Percentiles rank a stretch among this genome's conserved stretches.
Conservation (phyloP, 2,113 vertebrate genomes). For the Chlorodrepanis virens region DNA sequence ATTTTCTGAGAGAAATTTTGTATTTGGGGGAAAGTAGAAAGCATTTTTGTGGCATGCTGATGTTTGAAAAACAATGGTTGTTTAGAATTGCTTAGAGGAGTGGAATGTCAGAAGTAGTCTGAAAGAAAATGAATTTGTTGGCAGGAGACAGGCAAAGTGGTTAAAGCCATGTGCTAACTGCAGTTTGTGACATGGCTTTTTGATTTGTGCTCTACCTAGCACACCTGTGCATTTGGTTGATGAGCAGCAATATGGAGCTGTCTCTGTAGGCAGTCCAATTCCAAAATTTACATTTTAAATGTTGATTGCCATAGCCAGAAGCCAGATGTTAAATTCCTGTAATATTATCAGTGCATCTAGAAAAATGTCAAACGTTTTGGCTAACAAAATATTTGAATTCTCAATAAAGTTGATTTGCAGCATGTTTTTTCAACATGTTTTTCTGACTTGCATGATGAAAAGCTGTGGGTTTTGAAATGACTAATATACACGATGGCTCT, state of each 20-base stretch:
- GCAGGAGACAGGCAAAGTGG: neutral
- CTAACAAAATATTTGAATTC: neutral
- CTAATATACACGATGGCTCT: neutral
- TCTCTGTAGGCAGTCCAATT: neutral
- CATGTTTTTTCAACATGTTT: neutral
- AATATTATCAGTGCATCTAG: neutral
- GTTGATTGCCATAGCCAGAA: neutral
- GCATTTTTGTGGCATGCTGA: slow-evolving; percentile 55
- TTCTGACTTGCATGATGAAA: neutral
- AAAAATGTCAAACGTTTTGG: neutral
- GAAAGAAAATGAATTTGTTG: slow-evolving; percentile 56
- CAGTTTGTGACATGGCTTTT: neutral
- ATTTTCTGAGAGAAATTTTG: neutral
- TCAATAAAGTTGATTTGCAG: neutral
- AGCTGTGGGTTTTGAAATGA: slow-evolving; percentile 8
- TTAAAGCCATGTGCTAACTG: neutral
- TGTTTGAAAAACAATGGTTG: slow-evolving; percentile 54
- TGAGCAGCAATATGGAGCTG: neutral
- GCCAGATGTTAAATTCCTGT: neutral
- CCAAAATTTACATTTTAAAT: neutral
- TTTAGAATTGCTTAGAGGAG: slow-evolving; percentile 54
- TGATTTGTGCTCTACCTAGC: neutral
- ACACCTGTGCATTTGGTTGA: neutral
- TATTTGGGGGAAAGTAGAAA: slow-evolving; percentile 43
- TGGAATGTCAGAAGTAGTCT: slow-evolving; percentile 49